These are phyloP conservation scores for Nansenia antarctica DNA, from an alignment of 2,113 vertebrate genomes.

Conservation along the genomic window DNA sequence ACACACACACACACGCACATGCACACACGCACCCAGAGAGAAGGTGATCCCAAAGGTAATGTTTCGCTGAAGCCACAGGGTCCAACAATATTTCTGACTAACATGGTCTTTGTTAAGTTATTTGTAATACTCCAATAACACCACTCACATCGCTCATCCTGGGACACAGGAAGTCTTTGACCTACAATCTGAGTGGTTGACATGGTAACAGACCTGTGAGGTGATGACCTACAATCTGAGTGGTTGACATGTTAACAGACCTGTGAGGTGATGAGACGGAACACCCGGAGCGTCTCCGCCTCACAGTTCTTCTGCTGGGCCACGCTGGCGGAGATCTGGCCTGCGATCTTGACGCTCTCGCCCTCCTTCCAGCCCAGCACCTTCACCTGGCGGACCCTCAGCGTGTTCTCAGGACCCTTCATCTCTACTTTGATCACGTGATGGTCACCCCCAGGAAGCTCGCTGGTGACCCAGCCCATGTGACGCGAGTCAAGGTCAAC, in stretches of 20 bases:
- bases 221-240: neutral
- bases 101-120: too few relatives aligned
- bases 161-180: neutral
- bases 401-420: conserved; percentile 96
- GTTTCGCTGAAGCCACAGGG: too few relatives aligned
- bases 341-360: conserved; percentile 94
- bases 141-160: too few relatives aligned
- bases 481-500: conserved; percentile 96
- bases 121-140: too few relatives aligned
- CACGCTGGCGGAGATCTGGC: conserved; percentile 93
- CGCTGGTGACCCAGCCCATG: conserved; percentile 98
- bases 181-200: neutral
- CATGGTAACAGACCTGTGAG: too few relatives aligned
- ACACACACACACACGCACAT: too few relatives aligned
- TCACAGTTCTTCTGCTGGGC: conserved; percentile 98
- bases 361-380: conserved; percentile 97
- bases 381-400: conserved; percentile 97
- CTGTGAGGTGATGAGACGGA: conserved; percentile 97
- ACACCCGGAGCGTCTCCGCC: conserved; percentile 93
- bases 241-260: conserved; percentile 64
- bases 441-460: conserved; percentile 93
- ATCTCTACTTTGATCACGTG: conserved; percentile 96
- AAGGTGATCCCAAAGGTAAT: too few relatives aligned
- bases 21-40: too few relatives aligned
- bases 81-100: too few relatives aligned